phyloP scores from a whole-genome alignment of 2,797 vertebrate species.

The Syndactyla subalaris region DNA sequence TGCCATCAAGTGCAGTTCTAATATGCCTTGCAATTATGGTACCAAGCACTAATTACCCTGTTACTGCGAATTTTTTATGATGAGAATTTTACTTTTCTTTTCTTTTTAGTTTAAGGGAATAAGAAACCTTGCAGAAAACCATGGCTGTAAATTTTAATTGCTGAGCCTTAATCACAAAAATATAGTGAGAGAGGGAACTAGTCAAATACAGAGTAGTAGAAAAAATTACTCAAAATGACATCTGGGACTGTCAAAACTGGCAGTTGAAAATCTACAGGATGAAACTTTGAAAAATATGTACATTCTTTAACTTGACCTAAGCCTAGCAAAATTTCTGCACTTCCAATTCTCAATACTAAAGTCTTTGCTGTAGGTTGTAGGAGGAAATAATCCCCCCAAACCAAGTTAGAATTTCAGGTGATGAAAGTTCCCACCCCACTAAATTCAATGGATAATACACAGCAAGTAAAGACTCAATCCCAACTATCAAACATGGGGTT shows the following conservation, averaged over 20 bases:
- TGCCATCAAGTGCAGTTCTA: background rate
- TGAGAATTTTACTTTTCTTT: background rate
- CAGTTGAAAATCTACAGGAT: background rate
- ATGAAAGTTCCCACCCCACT: rapidly evolving
- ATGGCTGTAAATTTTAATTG: constrained; percentile 16
- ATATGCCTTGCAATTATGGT: background rate
- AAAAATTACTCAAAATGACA: background rate
- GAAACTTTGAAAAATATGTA: background rate
- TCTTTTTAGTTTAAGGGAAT: background rate
- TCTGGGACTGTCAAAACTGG: constrained; percentile 16
- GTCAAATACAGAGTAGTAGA: background rate
- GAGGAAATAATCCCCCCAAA: background rate
- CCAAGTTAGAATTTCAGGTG: background rate
- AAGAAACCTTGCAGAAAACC: background rate
- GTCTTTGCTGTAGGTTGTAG: background rate
- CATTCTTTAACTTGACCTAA: background rate
- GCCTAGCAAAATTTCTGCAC: background rate
- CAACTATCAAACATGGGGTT: background rate
- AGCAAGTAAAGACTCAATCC: background rate
- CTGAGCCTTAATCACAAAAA: constrained; percentile 29
- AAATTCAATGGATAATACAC: background rate
- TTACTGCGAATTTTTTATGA: background rate
- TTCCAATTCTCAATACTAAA: background rate
- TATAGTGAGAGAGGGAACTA: background rate
- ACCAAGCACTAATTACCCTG: background rate